Evolutionary conservation across 1,140 invertebrate genomes (phyloP).

Genomic region (Pogonomyrmex californicus): DNA sequence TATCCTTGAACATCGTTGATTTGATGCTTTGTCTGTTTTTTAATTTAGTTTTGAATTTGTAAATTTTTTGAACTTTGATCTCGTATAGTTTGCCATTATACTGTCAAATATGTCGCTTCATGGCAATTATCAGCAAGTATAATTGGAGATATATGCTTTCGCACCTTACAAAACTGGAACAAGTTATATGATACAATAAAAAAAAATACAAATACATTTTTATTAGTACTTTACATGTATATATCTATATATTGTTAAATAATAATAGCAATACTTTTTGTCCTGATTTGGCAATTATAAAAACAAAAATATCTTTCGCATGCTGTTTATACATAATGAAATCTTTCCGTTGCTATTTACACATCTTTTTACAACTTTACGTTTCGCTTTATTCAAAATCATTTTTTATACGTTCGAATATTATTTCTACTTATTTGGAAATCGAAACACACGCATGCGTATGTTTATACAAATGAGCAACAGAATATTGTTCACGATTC

Average conservation of each 20-base stretch:
- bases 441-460: neutral
- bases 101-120: neutral
- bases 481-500: neutral
- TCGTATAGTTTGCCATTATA: neutral
- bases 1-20: neutral
- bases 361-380: conserved; percentile 80
- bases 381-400: neutral
- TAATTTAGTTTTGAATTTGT: neutral
- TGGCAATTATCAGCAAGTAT: neutral
- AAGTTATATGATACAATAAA: conserved; percentile 68
- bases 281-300: conserved; percentile 43
- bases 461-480: neutral
- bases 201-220: conserved; percentile 81
- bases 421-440: neutral
- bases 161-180: conserved; percentile 10
- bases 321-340: conserved; percentile 72
- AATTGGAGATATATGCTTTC: neutral
- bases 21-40: neutral
- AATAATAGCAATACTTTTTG: conserved; percentile 51
- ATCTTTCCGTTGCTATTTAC: conserved; percentile 79
- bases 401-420: conserved; percentile 15
- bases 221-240: conserved; percentile 70
- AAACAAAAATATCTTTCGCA: conserved; percentile 76
- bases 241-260: conserved; percentile 55
- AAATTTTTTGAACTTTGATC: conserved; percentile 10